Conservation (phyloP, 1,140 invertebrate species). For the Andricus grossulariae region DNA sequence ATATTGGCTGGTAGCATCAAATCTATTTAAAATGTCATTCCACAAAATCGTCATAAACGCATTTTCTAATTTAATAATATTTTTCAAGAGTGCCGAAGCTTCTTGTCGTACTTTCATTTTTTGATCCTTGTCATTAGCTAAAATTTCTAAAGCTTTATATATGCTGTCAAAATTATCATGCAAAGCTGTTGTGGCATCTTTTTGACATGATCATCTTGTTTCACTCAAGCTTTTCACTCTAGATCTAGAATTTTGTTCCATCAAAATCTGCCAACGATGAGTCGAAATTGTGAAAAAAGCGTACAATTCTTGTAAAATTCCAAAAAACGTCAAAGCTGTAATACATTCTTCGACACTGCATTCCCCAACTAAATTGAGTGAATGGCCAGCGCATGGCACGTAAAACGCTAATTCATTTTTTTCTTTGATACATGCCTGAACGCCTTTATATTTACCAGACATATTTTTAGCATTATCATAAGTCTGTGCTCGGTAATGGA, state of each 20-base stretch:
- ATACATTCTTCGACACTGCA: constrained; percentile 33
- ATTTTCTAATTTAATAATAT: constrained; percentile 30
- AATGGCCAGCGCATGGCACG: constrained; percentile 46
- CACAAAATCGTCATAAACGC: constrained; percentile 35
- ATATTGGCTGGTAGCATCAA: constrained; percentile 28
- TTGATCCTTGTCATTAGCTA: constrained; percentile 18
- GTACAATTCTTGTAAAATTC: constrained; percentile 35
- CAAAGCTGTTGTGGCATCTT: constrained; percentile 17
- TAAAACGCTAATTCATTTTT: constrained; percentile 39
- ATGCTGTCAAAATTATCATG: background rate
- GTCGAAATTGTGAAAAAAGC: constrained; percentile 42
- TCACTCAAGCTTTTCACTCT: background rate
- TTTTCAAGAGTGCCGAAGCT: constrained; percentile 2
- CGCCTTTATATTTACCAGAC: constrained; percentile 52
- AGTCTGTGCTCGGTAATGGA: constrained; percentile 55
- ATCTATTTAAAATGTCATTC: constrained; percentile 33
- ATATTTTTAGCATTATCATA: constrained; percentile 63
- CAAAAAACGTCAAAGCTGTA: constrained; percentile 34
- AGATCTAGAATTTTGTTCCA: background rate
- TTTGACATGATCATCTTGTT: constrained; percentile 22
- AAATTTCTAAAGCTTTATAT: background rate
- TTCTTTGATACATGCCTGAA: constrained; percentile 47
- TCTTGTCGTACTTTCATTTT: constrained; percentile 4
- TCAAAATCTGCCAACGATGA: constrained; percentile 33
- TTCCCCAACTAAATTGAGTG: constrained; percentile 39